These are phyloP conservation scores for crab-eating macaque (Macaca fascicularis) DNA, from an alignment of 2,113 vertebrate species.

Conservation along the genomic window DNA sequence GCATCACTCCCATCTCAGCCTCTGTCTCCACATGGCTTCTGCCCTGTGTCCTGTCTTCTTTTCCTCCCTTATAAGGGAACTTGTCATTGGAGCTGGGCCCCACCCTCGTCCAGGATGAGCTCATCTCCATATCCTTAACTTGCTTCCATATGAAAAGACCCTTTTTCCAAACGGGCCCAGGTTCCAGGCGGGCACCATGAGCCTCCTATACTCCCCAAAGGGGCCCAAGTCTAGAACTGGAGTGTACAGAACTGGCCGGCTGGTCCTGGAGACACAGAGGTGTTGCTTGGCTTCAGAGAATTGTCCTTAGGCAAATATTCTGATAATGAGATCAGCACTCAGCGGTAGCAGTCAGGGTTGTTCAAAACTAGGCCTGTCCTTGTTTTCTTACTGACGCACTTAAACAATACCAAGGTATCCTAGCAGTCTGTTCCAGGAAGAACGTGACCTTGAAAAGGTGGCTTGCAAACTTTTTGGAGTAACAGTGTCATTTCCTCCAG, in stretches of 20 bases:
- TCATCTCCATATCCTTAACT: neutral
- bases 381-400: neutral
- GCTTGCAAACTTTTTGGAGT: neutral
- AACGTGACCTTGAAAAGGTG: neutral
- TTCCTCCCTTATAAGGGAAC: neutral
- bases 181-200: no score
- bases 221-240: no score
- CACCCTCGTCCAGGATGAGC: neutral
- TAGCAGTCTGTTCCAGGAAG: neutral
- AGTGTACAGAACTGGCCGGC: neutral
- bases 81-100: neutral
- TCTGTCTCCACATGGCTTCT: no score
- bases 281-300: neutral
- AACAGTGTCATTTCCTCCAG: neutral
- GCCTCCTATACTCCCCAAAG: no score
- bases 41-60: neutral
- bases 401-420: neutral
- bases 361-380: neutral
- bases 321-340: neutral
- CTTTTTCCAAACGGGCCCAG: neutral
- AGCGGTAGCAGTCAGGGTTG: neutral
- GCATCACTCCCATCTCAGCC: no score
- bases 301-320: neutral
- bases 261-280: neutral
- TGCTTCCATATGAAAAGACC: neutral